These are phyloP conservation scores for Aphelocoma coerulescens DNA, from an alignment of 2,113 vertebrate genomes.

Conservation along the genomic window DNA sequence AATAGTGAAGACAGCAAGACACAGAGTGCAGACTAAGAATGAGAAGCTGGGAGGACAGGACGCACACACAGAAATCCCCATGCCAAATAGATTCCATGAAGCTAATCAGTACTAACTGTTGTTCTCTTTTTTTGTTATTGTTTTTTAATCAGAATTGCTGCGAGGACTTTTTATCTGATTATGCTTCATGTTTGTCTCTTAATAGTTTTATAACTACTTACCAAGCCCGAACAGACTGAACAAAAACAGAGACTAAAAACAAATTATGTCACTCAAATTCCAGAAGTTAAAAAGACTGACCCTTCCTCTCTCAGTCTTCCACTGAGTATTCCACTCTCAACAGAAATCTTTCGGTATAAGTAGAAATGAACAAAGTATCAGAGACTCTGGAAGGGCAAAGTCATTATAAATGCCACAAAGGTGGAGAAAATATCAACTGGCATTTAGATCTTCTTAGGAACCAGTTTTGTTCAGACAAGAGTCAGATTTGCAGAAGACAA, in stretches of 20 bases:
- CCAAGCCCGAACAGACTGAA: neutral
- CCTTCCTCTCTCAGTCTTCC: neutral
- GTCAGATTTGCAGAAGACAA: neutral
- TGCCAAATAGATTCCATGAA: neutral
- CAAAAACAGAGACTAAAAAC: neutral
- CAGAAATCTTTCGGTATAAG: neutral
- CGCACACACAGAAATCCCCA: fast-evolving
- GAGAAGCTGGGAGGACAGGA: neutral
- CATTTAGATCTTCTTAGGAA: neutral
- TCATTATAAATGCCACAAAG: neutral
- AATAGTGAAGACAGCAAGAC: neutral
- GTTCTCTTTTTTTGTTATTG: neutral
- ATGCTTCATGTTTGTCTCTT: neutral
- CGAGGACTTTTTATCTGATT: neutral
- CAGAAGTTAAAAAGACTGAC: neutral
- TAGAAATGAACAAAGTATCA: neutral
- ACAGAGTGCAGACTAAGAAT: neutral
- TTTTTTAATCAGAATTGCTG: neutral
- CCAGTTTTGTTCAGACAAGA: neutral
- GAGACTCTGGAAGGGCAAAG: neutral
- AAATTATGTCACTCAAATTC: neutral
- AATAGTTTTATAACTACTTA: neutral
- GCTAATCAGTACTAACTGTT: neutral
- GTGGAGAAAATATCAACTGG: neutral
- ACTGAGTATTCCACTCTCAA: neutral